Evolutionary conservation across 2,888 invertebrate genomes (phyloP).

Genomic region (Patella depressa): DNA sequence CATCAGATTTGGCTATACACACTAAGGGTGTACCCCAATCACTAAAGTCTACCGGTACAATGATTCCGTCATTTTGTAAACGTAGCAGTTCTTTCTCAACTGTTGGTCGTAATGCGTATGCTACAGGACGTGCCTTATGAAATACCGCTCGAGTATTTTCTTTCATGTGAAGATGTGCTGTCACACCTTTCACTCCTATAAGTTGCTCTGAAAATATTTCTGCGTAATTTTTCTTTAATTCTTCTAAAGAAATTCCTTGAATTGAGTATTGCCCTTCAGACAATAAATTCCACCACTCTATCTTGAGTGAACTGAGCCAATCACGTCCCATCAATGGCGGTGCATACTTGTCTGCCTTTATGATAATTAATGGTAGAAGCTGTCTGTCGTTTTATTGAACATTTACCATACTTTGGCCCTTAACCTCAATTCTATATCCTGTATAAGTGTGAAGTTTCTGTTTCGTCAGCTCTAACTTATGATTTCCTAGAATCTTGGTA

Average conservation of each 20-base stretch:
- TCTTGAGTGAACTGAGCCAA: background rate
- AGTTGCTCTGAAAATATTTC: background rate
- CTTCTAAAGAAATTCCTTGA: background rate
- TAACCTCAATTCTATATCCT: background rate
- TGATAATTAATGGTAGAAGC: no score
- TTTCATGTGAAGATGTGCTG: background rate
- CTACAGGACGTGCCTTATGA: constrained; percentile 16
- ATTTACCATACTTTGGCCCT: background rate
- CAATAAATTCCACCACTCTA: background rate
- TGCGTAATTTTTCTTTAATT: background rate
- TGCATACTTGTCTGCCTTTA: background rate
- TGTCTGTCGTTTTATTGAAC: background rate
- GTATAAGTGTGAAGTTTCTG: background rate
- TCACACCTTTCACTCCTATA: background rate
- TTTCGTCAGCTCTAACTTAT: background rate
- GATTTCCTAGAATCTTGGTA: background rate
- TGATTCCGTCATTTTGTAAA: constrained; percentile 23
- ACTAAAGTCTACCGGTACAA: constrained; percentile 22
- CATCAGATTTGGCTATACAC: constrained; percentile 29
- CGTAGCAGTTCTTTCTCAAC: constrained; percentile 15
- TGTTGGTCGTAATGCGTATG: constrained; percentile 6
- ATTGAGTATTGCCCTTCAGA: background rate
- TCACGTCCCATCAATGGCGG: background rate
- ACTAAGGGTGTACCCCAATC: constrained; percentile 39
- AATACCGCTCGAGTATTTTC: constrained; percentile 15